These are phyloP conservation scores for Nycteola revayana DNA, from an alignment of 2,888 invertebrate genomes.

Conservation along the genomic window DNA sequence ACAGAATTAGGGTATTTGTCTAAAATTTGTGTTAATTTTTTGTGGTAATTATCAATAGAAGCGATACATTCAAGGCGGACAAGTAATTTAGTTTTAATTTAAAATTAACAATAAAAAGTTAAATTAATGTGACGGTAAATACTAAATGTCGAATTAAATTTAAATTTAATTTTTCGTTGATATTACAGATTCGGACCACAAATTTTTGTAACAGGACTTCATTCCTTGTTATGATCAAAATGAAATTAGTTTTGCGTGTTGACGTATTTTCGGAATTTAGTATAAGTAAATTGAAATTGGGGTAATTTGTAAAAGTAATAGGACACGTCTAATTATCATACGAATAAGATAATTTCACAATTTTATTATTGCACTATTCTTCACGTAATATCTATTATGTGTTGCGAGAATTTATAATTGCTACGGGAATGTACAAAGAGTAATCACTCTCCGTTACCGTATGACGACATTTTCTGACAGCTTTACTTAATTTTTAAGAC, in stretches of 20 bases:
- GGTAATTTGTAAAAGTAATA: not conserved
- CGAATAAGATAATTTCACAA: not conserved
- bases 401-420: constrained; percentile 15
- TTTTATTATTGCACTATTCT: constrained; percentile 18
- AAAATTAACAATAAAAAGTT: no score
- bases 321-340: not conserved
- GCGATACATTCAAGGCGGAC: constrained; percentile 5
- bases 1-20: constrained; percentile 17
- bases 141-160: constrained; percentile 15
- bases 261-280: not conserved
- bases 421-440: constrained; percentile 15
- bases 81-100: no score
- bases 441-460: constrained; percentile 35
- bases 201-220: constrained; percentile 18
- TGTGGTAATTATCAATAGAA: constrained; percentile 5
- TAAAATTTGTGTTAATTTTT: constrained; percentile 19
- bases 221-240: constrained; percentile 24
- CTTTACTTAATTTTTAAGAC: constrained; percentile 70
- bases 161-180: constrained; percentile 19
- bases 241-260: no score
- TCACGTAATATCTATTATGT: no score
- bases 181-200: constrained; percentile 15
- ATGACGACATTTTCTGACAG: constrained; percentile 57
- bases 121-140: constrained; percentile 13
- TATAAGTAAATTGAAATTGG: constrained; percentile 11